These are phyloP conservation scores for Tyto alba DNA, from an alignment of 2,113 vertebrate genomes.

Conservation along the genomic window DNA sequence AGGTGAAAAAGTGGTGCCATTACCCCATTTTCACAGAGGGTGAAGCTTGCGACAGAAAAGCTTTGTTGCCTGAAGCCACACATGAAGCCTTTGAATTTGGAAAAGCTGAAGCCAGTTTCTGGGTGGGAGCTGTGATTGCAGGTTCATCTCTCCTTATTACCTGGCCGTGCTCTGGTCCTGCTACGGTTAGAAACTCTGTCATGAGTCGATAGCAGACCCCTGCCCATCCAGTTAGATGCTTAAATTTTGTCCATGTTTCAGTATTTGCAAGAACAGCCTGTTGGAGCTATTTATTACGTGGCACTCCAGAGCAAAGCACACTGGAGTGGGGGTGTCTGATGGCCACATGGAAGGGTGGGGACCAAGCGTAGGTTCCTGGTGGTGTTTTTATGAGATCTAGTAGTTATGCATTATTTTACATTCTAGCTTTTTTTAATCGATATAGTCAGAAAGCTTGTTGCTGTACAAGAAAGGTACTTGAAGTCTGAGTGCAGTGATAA, in stretches of 20 bases:
- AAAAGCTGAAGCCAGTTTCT: neutral
- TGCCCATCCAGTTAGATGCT: neutral
- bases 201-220: neutral
- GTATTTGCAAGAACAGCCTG: neutral
- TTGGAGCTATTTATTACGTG: neutral
- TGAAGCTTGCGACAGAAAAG: neutral
- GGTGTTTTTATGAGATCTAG: neutral
- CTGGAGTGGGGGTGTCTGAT: neutral
- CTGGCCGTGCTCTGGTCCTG: neutral
- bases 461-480: neutral
- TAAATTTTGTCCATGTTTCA: accelerated
- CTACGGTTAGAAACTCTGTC: accelerated
- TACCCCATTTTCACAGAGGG: neutral
- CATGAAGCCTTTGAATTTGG: neutral
- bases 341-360: accelerated
- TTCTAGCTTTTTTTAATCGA: neutral
- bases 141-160: accelerated
- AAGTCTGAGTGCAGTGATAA: neutral
- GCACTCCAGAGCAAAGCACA: accelerated
- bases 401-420: neutral
- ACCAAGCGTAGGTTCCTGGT: accelerated
- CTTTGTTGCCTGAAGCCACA: neutral
- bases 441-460: neutral
- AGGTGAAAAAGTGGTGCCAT: neutral
- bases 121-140: neutral